These are phyloP conservation scores for Acronicta aceris DNA, from an alignment of 2,888 invertebrate species.

Conservation along the genomic window DNA sequence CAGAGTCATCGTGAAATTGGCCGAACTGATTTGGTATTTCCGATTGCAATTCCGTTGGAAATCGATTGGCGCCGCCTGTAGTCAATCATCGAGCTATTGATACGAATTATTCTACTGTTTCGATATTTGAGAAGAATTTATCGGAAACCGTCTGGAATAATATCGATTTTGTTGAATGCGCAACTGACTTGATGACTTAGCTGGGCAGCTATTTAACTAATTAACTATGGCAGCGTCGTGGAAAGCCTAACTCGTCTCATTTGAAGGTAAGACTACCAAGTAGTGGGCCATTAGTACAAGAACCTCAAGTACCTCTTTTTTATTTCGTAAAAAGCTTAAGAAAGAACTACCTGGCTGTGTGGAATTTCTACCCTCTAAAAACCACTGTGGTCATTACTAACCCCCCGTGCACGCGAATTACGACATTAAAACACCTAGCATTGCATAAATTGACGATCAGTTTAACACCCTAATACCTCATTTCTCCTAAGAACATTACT, in stretches of 20 bases:
- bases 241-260: too few species aligned
- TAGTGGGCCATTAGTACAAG: too few species aligned
- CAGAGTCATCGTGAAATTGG: slow-evolving; percentile 75
- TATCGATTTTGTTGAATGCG: slow-evolving; percentile 12
- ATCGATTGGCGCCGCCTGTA: slow-evolving; percentile 61
- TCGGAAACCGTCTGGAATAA: slow-evolving; percentile 25
- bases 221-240: too few species aligned
- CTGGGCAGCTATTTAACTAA: too few species aligned
- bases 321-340: too few species aligned
- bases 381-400: too few species aligned
- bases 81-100: slow-evolving; percentile 57
- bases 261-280: too few species aligned
- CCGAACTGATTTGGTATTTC: slow-evolving; percentile 80
- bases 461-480: neutral
- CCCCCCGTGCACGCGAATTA: too few species aligned
- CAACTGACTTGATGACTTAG: neutral
- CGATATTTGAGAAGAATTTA: slow-evolving; percentile 37
- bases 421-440: neutral
- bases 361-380: too few species aligned
- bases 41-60: slow-evolving; percentile 76
- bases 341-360: too few species aligned
- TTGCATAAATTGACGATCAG: neutral
- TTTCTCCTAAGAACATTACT: neutral
- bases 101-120: slow-evolving; percentile 50
- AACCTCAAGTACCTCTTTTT: too few species aligned